Evolutionary conservation across 2,797 vertebrate genomes (phyloP).

Genomic region (Lagodon rhomboides): DNA sequence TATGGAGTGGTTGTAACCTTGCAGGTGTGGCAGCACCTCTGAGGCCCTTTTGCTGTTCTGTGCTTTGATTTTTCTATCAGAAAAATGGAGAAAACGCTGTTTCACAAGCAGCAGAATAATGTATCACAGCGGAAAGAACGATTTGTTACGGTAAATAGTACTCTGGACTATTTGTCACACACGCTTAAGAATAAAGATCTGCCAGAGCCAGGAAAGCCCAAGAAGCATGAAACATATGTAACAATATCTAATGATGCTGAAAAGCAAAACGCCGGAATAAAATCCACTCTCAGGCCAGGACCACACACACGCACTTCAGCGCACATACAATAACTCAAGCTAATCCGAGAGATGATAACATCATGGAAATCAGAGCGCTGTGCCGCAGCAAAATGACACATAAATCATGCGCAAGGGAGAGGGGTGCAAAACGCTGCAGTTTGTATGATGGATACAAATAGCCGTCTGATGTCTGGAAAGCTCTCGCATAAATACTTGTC

Average conservation of each 20-base stretch:
- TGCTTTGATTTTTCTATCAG: slow-evolving; percentile 26
- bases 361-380: slow-evolving; percentile 67
- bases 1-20: slow-evolving; percentile 58
- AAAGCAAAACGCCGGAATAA: slow-evolving; percentile 43
- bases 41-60: slow-evolving; percentile 6
- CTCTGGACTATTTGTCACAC: slow-evolving; percentile 39
- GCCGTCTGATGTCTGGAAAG: slow-evolving; percentile 60
- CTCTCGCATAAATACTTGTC: slow-evolving; percentile 76
- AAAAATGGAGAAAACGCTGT: slow-evolving; percentile 2
- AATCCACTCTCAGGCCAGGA: slow-evolving; percentile 43
- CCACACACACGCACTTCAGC: slow-evolving; percentile 34
- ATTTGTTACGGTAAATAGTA: slow-evolving; percentile 43
- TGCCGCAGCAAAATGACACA: slow-evolving; percentile 69
- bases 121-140: slow-evolving; percentile 30
- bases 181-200: slow-evolving; percentile 30
- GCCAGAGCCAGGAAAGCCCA: slow-evolving; percentile 6
- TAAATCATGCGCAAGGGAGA: slow-evolving; percentile 76
- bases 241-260: slow-evolving; percentile 37
- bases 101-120: slow-evolving; percentile 21
- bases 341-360: slow-evolving; percentile 77
- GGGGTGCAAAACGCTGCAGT: slow-evolving; percentile 63
- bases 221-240: slow-evolving; percentile 30
- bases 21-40: slow-evolving; percentile 44
- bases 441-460: slow-evolving; percentile 78
- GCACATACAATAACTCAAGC: slow-evolving; percentile 61